A percentile compares a stretch with the other conserved stretches of the same genome.
Conservation (phyloP, 35 echinoderm and acorn worm species). For the Holothuria glaberrima region DNA sequence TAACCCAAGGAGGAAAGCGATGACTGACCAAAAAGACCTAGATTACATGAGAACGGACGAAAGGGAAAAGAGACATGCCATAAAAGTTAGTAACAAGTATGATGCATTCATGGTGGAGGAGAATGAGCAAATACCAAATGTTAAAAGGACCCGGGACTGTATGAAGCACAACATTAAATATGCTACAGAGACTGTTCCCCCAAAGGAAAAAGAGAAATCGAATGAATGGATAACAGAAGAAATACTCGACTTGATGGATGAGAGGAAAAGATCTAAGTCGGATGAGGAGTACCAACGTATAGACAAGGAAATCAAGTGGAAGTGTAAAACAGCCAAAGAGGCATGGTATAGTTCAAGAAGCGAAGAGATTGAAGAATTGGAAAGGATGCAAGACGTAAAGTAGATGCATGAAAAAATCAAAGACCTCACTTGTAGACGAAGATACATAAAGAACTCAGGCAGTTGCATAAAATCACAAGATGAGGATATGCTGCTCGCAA, state of each 20-base stretch:
- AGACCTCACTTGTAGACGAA: background rate
- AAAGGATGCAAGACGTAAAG: too few relatives aligned
- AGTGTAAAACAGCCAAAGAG: too few relatives aligned
- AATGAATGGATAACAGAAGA: too few relatives aligned
- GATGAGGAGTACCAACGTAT: too few relatives aligned
- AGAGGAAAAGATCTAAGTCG: too few relatives aligned
- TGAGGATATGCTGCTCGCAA: background rate
- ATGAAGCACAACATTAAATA: background rate
- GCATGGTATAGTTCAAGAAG: too few relatives aligned
- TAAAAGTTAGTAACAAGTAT: conserved; percentile 20
- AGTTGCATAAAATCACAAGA: too few relatives aligned
- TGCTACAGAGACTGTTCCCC: background rate
- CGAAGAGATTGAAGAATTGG: too few relatives aligned
- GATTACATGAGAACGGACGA: background rate
- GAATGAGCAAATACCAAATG: background rate
- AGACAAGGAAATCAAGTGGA: too few relatives aligned
- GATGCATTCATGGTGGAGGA: background rate
- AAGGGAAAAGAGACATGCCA: conserved; percentile 20
- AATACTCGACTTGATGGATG: too few relatives aligned
- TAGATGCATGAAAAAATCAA: too few relatives aligned
- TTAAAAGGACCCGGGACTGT: conserved; percentile 3
- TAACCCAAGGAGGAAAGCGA: conserved; percentile 10
- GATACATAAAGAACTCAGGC: background rate
- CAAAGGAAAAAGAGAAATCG: too few relatives aligned
- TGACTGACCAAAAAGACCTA: conserved; percentile 32